Base-by-base conservation (phyloP, 64 coral and sea anemone genomes). In the Stichodactyla mertensii region DNA sequence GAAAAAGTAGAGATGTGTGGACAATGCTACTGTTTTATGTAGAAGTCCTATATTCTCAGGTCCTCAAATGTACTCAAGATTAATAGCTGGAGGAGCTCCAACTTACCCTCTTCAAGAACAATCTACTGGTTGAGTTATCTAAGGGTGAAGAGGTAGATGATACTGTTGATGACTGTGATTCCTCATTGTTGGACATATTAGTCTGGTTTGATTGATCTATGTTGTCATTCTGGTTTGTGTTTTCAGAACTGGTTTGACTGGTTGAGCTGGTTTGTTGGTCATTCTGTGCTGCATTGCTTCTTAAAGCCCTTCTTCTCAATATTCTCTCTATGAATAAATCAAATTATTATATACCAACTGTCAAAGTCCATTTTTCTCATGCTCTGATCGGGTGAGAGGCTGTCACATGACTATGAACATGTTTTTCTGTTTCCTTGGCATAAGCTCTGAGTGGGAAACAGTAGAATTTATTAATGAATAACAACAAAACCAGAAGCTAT, bases 161-260 rank as follows among this genome's bases (percentile, higher is more conserved):
- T 23, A 96, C 94, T 36, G 88, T 92, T 31, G 94, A 91, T 8
- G 94, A 96, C 61, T 96, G 94, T 19, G 93, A 95, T 45, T 87
- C 93, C 69, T 95, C 93, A 51, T 56, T 53, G 15, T 81, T 55
- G 6, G 36, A 9, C 18, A 52, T 10, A 52, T 18, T 52, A 6
- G 78, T 19, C 16, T 15, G 36, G 51, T 81, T 81, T 52, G 51
- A 5, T 28, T 81, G 78, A 55, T 81, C 53, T 20, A 81, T 7
- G 36, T 14, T 52, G 1, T 81, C 78, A 53, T 52, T 81, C 12
- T 54, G 78, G 36, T 81, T 55, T n/a, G 51, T 20, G 51, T 81
- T 81, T 15, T 81, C 78, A 81, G 53, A 12, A 81, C 78, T 31
- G 16, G 78, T 15, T 52, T 54, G 78, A 81, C 53, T 52, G 6